These are phyloP conservation scores for Stegodyphus mimosarum DNA, from an alignment of 1,140 invertebrate genomes.

Conservation along the genomic window DNA sequence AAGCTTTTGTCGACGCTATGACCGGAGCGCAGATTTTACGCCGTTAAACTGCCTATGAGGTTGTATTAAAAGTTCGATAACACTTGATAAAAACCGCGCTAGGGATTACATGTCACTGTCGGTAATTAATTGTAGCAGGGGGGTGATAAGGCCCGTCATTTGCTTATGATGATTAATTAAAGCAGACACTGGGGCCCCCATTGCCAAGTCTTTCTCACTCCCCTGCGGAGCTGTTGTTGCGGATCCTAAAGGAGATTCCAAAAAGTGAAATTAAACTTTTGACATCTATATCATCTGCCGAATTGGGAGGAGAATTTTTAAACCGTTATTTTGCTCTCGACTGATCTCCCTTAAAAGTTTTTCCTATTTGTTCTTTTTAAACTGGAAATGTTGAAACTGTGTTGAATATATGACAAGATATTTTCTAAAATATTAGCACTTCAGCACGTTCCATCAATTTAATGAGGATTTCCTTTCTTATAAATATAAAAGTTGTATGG, in stretches of 20 bases:
- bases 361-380: too few relatives aligned
- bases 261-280: slow-evolving; percentile 58
- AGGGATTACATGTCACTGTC: slow-evolving; percentile 58
- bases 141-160: slow-evolving; percentile 56
- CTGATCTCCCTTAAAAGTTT: too few relatives aligned
- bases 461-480: too few relatives aligned
- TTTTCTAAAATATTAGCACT: too few relatives aligned
- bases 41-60: slow-evolving; percentile 53
- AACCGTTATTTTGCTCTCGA: too few relatives aligned
- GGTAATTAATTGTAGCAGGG: slow-evolving; percentile 55
- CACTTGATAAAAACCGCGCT: slow-evolving; percentile 59
- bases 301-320: not conserved
- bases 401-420: too few relatives aligned
- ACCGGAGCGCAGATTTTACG: slow-evolving; percentile 43
- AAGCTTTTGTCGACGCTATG: slow-evolving; percentile 44
- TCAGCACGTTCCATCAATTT: too few relatives aligned
- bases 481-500: too few relatives aligned
- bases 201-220: not conserved
- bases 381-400: too few relatives aligned
- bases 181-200: slow-evolving; percentile 11
- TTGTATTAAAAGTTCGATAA: slow-evolving; percentile 60
- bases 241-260: slow-evolving; percentile 19
- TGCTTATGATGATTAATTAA: slow-evolving; percentile 61
- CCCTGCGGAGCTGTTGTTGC: not conserved
- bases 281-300: slow-evolving; percentile 54